Evolutionary conservation across 1,140 invertebrate species (phyloP), one percentile per base, ranked within the genome.

Genomic region (Papilio machaon): DNA sequence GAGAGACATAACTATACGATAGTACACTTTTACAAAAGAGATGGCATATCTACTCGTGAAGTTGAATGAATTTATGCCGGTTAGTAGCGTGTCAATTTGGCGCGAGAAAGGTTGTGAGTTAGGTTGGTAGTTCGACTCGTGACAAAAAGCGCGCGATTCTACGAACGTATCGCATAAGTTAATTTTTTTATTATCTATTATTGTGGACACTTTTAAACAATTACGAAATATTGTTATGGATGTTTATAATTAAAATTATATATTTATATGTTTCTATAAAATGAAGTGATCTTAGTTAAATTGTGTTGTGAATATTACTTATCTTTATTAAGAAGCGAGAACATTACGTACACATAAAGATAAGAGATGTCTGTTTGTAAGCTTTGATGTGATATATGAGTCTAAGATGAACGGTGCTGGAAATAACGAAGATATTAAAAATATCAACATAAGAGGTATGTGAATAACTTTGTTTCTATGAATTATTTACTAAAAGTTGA

Each of bases 31-130:
- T 70, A 46, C 19, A 85, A 92, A 79, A 81, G 82, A 79, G 89
- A 91, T 70, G 78, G 85, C 19, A 58, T 75, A 43, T 79, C 81
- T 82, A 87, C 86, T 84, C 84, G 76, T 90, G 90, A 87, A 93
- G 91, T 93, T 94, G 93, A 94, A 94, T 94, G 92, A 94, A 92
- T 94, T 92, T 94, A 94, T 93, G 91, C 87, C 90, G 91, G 91
- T 93, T 93, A 94, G 93, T 94, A 88, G 88, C 90, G 90, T 91
- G 92, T 92, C 90, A 94, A 94, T 91, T 94, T 92, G 91, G 90
- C 91, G 91, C 91, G 92, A 92, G 93, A 88, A 89, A 90, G 91
- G 93, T 94, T 85, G 91, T 91, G 86, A 73, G 85, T 87, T 82
- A 79, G 80, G 84, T 87, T 85, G 80, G 80, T 80, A 79, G 70